A percentile compares a stretch with the other conserved stretches of the same genome.
Evolutionary conservation across 1,140 invertebrate species (phyloP).

Genomic region (Mylabris phalerata): DNA sequence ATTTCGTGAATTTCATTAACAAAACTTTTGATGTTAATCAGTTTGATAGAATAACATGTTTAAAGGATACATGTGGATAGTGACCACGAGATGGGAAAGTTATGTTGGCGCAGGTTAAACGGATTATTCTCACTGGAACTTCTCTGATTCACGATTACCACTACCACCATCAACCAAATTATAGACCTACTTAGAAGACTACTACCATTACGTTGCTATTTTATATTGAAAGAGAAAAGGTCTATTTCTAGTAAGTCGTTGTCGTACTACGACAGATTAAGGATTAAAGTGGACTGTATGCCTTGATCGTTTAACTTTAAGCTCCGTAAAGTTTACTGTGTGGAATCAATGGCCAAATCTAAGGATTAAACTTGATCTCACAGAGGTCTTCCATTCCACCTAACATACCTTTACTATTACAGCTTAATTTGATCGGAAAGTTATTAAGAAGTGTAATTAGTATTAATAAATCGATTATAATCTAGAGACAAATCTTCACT

Average conservation of each 20-base stretch:
- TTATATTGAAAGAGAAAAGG: too few species aligned
- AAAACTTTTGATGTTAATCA: background rate
- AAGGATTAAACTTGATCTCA: background rate
- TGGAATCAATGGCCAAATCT: background rate
- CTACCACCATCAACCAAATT: too few species aligned
- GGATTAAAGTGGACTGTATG: background rate
- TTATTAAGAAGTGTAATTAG: slow-evolving; percentile 7
- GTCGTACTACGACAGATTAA: too few species aligned
- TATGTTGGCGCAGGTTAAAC: slow-evolving; percentile 33
- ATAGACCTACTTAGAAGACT: too few species aligned
- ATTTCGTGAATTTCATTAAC: background rate
- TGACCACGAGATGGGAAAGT: slow-evolving; percentile 31
- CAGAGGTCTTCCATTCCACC: background rate
- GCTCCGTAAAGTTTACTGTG: background rate
- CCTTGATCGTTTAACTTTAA: background rate
- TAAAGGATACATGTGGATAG: background rate
- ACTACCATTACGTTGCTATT: too few species aligned
- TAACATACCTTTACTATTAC: too few species aligned
- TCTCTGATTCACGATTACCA: slow-evolving; percentile 10
- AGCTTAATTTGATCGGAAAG: too few species aligned
- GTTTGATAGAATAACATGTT: too few species aligned
- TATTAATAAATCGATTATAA: background rate
- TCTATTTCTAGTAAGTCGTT: too few species aligned
- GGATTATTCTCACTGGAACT: slow-evolving; percentile 24
- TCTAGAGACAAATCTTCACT: too few species aligned